phyloP scores from a whole-genome alignment of 2,888 invertebrate genomes.

The Glyphotaelius pellucidus region DNA sequence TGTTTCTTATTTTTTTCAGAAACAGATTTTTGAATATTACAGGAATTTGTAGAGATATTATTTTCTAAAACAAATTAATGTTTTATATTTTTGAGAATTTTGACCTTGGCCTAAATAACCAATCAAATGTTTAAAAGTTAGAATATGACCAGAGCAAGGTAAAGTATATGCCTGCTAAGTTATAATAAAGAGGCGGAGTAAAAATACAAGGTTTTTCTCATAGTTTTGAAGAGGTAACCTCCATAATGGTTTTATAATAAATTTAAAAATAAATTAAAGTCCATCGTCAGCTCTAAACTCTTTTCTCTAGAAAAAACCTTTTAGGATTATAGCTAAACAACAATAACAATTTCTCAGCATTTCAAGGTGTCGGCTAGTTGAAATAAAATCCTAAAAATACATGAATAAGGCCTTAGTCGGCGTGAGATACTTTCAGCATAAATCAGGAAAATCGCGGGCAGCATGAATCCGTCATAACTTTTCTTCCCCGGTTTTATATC shows the following conservation, averaged over 20 bases:
- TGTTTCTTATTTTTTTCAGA: too few relatives aligned
- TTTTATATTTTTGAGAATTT: background rate
- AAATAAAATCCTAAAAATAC: constrained; percentile 17
- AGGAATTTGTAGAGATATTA: too few relatives aligned
- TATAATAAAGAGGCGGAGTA: too few relatives aligned
- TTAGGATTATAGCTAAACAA: background rate
- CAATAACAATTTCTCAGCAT: background rate
- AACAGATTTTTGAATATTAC: too few relatives aligned
- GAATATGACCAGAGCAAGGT: too few relatives aligned
- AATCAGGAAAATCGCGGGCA: constrained; percentile 26
- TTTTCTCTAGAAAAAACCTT: background rate
- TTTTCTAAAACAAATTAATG: background rate
- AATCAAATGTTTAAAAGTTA: background rate
- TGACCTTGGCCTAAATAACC: background rate
- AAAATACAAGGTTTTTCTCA: too few relatives aligned
- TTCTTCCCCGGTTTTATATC: constrained; percentile 19
- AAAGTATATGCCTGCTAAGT: too few relatives aligned
- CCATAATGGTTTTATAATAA: too few relatives aligned
- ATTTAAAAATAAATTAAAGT: background rate
- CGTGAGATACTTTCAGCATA: constrained; percentile 31
- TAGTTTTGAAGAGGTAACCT: too few relatives aligned
- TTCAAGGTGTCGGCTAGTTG: constrained; percentile 19
- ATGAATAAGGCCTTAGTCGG: constrained; percentile 22
- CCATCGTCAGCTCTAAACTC: background rate
- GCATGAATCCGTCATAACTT: constrained; percentile 45